Base-by-base conservation (phyloP, 2,888 invertebrate genomes). In the Petrolisthes manimaculis region DNA sequence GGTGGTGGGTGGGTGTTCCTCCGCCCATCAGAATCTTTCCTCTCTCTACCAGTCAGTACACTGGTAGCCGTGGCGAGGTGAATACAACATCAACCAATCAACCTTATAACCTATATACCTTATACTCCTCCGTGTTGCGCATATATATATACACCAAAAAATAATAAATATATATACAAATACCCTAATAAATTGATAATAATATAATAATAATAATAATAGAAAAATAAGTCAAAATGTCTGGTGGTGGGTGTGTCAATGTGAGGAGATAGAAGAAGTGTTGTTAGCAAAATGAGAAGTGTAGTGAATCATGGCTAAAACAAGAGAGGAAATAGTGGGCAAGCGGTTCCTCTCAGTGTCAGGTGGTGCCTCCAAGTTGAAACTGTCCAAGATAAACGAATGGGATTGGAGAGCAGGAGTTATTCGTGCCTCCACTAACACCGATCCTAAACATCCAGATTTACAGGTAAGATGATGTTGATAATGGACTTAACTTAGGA, bases 261-360 rank as follows among this genome's bases (percentile, higher is more conserved):
- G 51, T 79, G 84, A 88, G 82, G 86, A 61, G 37, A 37, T n/a
- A 54, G 84, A 56, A 55, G 21, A 71, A 55, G 71, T 53, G 55
- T 75, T 21, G 74, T 55, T 55, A 54, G 84, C 90, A 90, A 90
- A 87, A 90, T 90, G 90, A 86, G 85, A 87, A 79, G 90, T 83
- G 56, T 85, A 89, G 86, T 83, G 87, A 86, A 90, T 85, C 89
- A 90, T 90, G 90, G 90, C 90, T 90, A 90, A 90, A 89, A 89
- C 85, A 85, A 79, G 90, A 88, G 90, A 90, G 86, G 90, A 90
- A 89, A 82, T 90, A 83, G 90, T 90, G 88, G 90, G 90, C 74
- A 90, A 90, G 83, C 86, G 90, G 53, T 90, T 90, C 86, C 82
- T 90, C 54, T 86, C 89, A 84, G 90, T 90, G 21, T 89, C 89